Percentiles rank a stretch among this genome's conserved stretches.
These are phyloP conservation scores for Malthinus flaveolus DNA, from an alignment of 2,888 invertebrate species.

Conservation along the genomic window DNA sequence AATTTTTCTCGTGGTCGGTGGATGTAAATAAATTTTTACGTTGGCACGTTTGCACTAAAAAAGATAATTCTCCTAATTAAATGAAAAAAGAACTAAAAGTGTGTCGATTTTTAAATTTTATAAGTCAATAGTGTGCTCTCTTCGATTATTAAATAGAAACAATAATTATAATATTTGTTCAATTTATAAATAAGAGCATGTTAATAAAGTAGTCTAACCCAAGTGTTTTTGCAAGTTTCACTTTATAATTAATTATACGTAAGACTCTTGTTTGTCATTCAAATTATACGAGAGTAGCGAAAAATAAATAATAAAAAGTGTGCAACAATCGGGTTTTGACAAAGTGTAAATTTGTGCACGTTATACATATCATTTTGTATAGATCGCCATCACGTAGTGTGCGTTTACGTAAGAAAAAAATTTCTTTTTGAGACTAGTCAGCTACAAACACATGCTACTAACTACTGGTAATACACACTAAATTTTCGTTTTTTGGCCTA, in stretches of 20 bases:
- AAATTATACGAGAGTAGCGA: conserved; percentile 19
- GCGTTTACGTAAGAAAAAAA: too few relatives aligned
- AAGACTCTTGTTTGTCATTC: conserved; percentile 17
- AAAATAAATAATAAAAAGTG: conserved; percentile 25
- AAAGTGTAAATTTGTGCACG: conserved; percentile 30
- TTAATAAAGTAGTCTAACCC: conserved; percentile 4
- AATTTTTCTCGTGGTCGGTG: too few relatives aligned
- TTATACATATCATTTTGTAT: not conserved
- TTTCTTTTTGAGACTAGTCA: too few relatives aligned
- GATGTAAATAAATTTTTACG: too few relatives aligned
- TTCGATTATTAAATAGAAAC: conserved; percentile 5
- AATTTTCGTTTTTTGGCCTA: too few relatives aligned
- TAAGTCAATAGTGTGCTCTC: not conserved
- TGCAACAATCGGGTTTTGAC: conserved; percentile 30
- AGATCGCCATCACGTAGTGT: too few relatives aligned
- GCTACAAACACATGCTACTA: too few relatives aligned
- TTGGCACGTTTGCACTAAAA: too few relatives aligned
- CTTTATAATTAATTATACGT: conserved; percentile 6
- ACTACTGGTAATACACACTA: too few relatives aligned
- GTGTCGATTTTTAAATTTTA: not conserved
- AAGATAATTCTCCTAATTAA: too few relatives aligned
- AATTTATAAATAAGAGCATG: conserved; percentile 2
- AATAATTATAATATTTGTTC: not conserved
- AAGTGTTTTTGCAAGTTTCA: conserved; percentile 6
- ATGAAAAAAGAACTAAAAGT: too few relatives aligned